phyloP scores from a whole-genome alignment of 2,888 invertebrate genomes.

The Leucoptera coffeella region DNA sequence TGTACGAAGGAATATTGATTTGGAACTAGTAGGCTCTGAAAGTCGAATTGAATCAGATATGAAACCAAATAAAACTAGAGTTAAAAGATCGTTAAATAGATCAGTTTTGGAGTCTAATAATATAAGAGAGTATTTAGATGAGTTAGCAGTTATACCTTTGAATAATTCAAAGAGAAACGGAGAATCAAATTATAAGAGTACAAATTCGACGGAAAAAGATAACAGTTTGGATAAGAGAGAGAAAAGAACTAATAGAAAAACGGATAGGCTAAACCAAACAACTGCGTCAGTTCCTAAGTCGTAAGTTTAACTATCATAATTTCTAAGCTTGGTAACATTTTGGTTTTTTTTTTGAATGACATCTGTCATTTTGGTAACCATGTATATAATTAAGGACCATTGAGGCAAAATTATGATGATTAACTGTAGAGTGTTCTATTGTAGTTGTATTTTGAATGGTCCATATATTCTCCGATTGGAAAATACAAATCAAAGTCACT shows the following conservation, averaged over 20 bases:
- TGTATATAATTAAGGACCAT: too few relatives aligned
- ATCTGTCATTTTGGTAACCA: too few relatives aligned
- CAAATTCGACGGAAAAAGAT: conserved; percentile 32
- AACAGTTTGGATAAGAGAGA: conserved; percentile 33
- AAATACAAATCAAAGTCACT: too few relatives aligned
- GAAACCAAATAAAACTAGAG: conserved; percentile 14
- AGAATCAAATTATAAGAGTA: conserved; percentile 26
- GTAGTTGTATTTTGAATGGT: too few relatives aligned
- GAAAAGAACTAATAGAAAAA: conserved; percentile 44
- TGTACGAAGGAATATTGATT: conserved; percentile 14
- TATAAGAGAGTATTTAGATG: conserved; percentile 12
- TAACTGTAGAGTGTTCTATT: too few relatives aligned
- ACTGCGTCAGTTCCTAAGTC: conserved; percentile 44
- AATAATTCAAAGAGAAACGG: too few relatives aligned
- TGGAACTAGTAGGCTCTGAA: conserved; percentile 20
- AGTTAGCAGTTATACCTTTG: conserved; percentile 22
- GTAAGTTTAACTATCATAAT: conserved; percentile 19
- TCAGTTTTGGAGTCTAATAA: conserved; percentile 18
- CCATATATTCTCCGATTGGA: too few relatives aligned
- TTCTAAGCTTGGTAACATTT: too few relatives aligned
- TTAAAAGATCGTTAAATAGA: conserved; percentile 19
- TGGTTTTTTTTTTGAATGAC: too few relatives aligned
- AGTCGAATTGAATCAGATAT: conserved; percentile 8
- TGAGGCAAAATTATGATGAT: too few relatives aligned
- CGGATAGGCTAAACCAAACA: conserved; percentile 42